Evolutionary conservation across 2,888 invertebrate species (phyloP).

Genomic region (Diarsia mendica): DNA sequence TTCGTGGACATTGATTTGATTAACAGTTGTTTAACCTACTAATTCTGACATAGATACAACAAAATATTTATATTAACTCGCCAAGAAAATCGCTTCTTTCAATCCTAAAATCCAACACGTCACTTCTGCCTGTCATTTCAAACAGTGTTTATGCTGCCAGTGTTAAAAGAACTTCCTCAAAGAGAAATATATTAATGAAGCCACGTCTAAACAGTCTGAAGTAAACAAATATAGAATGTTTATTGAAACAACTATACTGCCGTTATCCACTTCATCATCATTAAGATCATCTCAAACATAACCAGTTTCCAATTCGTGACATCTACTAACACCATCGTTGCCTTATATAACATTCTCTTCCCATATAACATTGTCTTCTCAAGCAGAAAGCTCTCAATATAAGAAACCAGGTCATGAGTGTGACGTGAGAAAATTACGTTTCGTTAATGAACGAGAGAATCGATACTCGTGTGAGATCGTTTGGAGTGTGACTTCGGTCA

Average conservation of each 20-base stretch:
- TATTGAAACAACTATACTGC: not conserved
- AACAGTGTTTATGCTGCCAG: slow-evolving; percentile 15
- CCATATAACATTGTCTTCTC: slow-evolving; percentile 61
- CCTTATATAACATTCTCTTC: slow-evolving; percentile 53
- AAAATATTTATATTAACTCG: not conserved
- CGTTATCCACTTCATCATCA: not conserved
- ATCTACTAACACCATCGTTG: slow-evolving; percentile 35
- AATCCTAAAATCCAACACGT: slow-evolving; percentile 6
- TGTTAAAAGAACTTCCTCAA: slow-evolving; percentile 16
- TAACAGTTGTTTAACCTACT: slow-evolving; percentile 11
- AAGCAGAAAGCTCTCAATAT: slow-evolving; percentile 55
- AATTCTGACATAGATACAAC: not conserved
- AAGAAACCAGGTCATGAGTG: slow-evolving; percentile 59
- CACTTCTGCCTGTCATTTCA: slow-evolving; percentile 33
- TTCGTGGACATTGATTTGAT: slow-evolving; percentile 3
- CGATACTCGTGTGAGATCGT: slow-evolving; percentile 58
- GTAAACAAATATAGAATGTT: slow-evolving; percentile 12
- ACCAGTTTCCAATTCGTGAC: not conserved
- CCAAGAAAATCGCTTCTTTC: not conserved
- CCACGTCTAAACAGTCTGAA: not conserved
- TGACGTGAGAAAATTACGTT: slow-evolving; percentile 71
- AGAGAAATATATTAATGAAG: slow-evolving; percentile 13
- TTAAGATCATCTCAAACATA: not conserved
- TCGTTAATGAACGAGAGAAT: slow-evolving; percentile 66
- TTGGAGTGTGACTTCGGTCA: slow-evolving; percentile 52